phyloP scores from a whole-genome alignment of 92 coral and sea anemone genomes.

The Zoanthus sansibaricus region DNA sequence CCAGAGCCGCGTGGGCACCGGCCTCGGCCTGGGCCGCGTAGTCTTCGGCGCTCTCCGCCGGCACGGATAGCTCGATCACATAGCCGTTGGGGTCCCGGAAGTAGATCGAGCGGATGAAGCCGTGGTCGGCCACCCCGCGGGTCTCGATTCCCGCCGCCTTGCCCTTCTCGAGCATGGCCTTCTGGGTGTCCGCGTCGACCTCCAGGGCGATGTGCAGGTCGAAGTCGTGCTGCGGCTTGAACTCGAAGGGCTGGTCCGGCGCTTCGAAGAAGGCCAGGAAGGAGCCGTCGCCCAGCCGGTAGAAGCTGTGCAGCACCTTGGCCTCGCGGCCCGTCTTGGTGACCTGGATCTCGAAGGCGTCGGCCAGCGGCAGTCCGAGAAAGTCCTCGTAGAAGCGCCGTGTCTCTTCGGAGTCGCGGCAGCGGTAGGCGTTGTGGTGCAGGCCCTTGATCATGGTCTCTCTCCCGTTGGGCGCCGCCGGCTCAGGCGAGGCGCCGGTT shows the following conservation, averaged over 20 bases:
- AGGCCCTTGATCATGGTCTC: conserved; percentile 3
- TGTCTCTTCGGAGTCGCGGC: conserved; percentile 6
- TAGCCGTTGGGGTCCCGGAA: conserved; percentile 10
- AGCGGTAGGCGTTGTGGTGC: conserved; percentile 1
- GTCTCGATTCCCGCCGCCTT: neutral
- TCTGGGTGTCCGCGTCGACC: no score
- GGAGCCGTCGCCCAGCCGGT: no score
- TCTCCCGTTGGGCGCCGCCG: no score
- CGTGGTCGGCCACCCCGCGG: neutral
- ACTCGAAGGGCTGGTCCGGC: no score
- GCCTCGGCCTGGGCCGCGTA: conserved; percentile 6
- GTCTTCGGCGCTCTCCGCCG: no score
- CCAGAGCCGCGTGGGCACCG: neutral
- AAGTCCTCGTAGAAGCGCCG: conserved; percentile 4
- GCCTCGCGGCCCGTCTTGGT: conserved; percentile 12
- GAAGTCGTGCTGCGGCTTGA: no score
- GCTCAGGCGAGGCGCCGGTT: no score
- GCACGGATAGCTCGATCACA: no score
- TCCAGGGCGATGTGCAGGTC: no score
- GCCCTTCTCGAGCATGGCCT: no score
- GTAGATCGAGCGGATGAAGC: neutral
- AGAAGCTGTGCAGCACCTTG: no score
- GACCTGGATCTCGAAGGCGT: neutral
- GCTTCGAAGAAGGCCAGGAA: no score
- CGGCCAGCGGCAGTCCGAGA: conserved; percentile 1